Conservation (phyloP, 2,113 vertebrate genomes). For the Oenanthe oenanthe region DNA sequence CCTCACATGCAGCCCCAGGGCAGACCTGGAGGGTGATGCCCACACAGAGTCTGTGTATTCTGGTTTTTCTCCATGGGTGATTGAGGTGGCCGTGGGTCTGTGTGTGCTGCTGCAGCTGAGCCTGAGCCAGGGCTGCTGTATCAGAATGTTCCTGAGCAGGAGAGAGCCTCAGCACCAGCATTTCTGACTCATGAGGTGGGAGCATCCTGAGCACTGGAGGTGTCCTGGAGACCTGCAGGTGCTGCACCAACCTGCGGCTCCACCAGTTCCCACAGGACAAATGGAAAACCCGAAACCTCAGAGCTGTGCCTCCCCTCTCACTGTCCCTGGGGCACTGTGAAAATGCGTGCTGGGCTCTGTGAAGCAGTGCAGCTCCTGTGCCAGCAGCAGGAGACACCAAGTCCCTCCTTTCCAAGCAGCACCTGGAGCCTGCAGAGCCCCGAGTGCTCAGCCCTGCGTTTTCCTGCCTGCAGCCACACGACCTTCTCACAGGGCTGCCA, state of each 20-base stretch:
- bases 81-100: accelerated
- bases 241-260: accelerated
- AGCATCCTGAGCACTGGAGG: background rate
- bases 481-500: background rate
- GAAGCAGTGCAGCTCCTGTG: background rate
- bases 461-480: accelerated
- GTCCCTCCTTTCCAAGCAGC: background rate
- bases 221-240: accelerated
- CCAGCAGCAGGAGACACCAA: background rate
- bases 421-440: accelerated
- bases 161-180: background rate
- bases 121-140: background rate
- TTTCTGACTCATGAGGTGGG: background rate
- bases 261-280: accelerated
- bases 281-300: accelerated
- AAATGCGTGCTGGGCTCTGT: background rate
- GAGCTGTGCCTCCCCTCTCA: background rate
- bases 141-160: background rate
- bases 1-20: background rate
- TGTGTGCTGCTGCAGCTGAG: background rate
- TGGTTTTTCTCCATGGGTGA: background rate
- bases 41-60: background rate
- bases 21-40: background rate
- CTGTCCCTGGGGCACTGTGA: background rate
- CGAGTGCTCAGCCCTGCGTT: accelerated